Percentiles rank a stretch among this genome's conserved stretches.
phyloP scores from a whole-genome alignment of 2,113 vertebrate species.

The Onychostoma macrolepis region DNA sequence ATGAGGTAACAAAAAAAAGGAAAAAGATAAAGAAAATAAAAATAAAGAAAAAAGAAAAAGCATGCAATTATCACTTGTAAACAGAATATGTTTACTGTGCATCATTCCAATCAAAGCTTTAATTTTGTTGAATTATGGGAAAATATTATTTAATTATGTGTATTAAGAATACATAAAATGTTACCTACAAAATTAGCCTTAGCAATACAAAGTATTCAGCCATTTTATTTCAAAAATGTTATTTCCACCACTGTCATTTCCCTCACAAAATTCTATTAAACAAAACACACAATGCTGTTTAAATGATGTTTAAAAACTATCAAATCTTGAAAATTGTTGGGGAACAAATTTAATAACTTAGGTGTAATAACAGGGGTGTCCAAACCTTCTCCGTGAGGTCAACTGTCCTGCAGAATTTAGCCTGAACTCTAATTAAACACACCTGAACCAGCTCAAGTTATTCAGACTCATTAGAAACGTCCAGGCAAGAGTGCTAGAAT shows the following conservation, averaged over 20 bases:
- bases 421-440: too few species aligned
- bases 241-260: not conserved
- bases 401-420: too few species aligned
- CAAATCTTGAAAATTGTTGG: not conserved
- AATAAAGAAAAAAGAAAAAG: not conserved
- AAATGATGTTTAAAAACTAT: not conserved
- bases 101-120: not conserved
- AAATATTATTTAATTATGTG: too few species aligned
- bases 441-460: not conserved
- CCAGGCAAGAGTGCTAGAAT: too few species aligned
- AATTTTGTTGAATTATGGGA: not conserved
- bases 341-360: not conserved
- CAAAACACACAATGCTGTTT: not conserved
- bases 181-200: too few species aligned
- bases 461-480: too few species aligned
- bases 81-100: not conserved
- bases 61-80: not conserved
- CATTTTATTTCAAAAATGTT: not conserved
- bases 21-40: too few species aligned
- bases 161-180: too few species aligned
- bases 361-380: too few species aligned
- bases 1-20: not conserved
- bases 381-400: too few species aligned
- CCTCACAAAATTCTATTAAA: not conserved
- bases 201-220: too few species aligned